A percentile compares a stretch with the other conserved stretches of the same genome.
Evolutionary conservation across 92 coral and sea anemone species (phyloP).

Genomic region (Porites evermanni): DNA sequence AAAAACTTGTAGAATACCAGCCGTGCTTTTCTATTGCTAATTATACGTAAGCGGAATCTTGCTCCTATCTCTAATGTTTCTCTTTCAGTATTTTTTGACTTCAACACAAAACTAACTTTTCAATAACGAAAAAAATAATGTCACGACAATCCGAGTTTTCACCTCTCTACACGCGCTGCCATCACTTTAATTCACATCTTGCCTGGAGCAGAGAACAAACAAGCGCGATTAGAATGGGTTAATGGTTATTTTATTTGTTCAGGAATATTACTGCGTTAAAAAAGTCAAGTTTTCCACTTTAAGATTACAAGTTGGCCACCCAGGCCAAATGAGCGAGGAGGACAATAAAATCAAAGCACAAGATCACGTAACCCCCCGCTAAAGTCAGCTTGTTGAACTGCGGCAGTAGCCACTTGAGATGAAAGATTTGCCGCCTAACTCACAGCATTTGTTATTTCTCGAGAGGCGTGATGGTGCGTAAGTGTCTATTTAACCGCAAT

Average conservation of each 20-base stretch:
- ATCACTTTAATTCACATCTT: conserved; percentile 63
- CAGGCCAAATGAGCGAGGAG: background rate
- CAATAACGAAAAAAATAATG: conserved; percentile 2
- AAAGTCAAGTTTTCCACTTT: background rate
- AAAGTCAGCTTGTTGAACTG: background rate
- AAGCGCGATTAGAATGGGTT: conserved; percentile 80
- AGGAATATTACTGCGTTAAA: conserved; percentile 30
- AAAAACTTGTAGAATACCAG: conserved; percentile 53
- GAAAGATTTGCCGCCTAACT: conserved; percentile 55
- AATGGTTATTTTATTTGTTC: conserved; percentile 83
- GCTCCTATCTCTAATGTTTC: conserved; percentile 6
- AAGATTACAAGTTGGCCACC: conserved; percentile 1
- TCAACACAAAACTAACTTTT: conserved; percentile 14
- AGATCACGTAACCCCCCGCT: conserved; percentile 8
- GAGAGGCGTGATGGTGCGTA: conserved; percentile 52
- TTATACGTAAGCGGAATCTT: conserved; percentile 22
- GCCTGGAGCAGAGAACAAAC: conserved; percentile 80
- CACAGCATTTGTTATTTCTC: conserved; percentile 19
- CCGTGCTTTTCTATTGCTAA: conserved; percentile 60
- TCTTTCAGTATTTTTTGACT: background rate
- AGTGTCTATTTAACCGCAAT: conserved; percentile 56
- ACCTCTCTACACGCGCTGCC: conserved; percentile 32
- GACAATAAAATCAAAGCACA: background rate
- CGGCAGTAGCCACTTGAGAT: conserved; percentile 49
- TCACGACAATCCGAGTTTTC: conserved; percentile 12